Base-by-base conservation (phyloP, 2,797 vertebrate species). In the Percopsis omiscomaycus region DNA sequence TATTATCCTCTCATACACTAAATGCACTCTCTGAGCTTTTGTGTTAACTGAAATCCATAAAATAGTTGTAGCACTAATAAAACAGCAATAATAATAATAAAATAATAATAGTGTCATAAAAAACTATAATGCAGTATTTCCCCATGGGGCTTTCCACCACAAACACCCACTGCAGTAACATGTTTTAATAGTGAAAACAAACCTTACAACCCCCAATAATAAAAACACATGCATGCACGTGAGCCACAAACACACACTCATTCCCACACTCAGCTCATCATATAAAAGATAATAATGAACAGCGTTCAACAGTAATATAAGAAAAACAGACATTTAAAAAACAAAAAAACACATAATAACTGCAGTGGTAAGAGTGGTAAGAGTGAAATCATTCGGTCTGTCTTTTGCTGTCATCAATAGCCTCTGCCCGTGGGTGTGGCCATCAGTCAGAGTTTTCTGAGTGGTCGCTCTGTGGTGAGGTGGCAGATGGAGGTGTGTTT, bases 401-500 rank as follows among this genome's bases (percentile, higher is more conserved):
- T 90, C 89, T 82, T 37, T 85, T 65, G 79, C 68, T 52, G 4
- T 67, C 60, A 3, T 79, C 82, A 79, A 78, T 78, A 54, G 66
- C 75, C 57, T 61, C 64, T 59, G 68, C 53, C 58, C 66, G 78
- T 47, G 69, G 72, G 53, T 49, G 37, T 73, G 68, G 68, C 66
- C 78, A 83, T 95, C 91, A 96, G 92, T 96, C 95, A 27, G 95
- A 96, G 88, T 94, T 94, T 59, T 95, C 95, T 0, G 95, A 96
- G 73, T 91, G 92, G 80, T 96, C 94, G 65, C 93, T 96, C 74
- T 87, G 93, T 0, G 95, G 94, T n/a, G 95, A 95, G 45, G 90
- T 81, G 77, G 93, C 93, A 0, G 94, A 90, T 13, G 93, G 94
- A 0, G 95, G 94, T 5, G 95, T 94, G 86, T 86, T 89, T 28